Percentiles rank a stretch among this genome's conserved stretches.
Conservation (phyloP, 2,113 vertebrate species). For the Ranitomeya variabilis region DNA sequence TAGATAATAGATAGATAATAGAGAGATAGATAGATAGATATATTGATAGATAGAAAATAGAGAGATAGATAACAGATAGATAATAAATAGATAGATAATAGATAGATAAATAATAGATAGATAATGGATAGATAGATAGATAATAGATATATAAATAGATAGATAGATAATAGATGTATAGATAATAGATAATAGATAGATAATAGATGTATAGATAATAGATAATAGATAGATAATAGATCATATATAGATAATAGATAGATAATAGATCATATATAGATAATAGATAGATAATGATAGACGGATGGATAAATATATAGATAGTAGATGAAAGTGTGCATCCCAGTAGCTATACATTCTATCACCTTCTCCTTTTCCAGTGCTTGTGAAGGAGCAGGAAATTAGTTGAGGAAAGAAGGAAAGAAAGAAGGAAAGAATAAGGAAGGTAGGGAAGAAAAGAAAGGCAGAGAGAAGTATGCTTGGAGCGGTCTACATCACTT, state of each 20-base stretch:
- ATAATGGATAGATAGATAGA: not conserved
- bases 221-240: slow-evolving; percentile 12
- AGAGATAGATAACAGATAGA: slow-evolving; percentile 13
- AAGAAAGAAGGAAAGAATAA: no score
- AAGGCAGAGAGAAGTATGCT: no score
- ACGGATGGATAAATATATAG: not conserved
- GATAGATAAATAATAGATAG: not conserved
- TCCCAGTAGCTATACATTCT: no score
- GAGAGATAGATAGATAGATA: slow-evolving; percentile 4
- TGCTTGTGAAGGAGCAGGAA: no score
- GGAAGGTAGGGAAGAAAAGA: no score
- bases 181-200: not conserved
- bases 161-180: not conserved
- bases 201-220: not conserved
- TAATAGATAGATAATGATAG: not conserved
- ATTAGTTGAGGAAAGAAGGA: no score
- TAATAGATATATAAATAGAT: not conserved
- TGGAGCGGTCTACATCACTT: no score
- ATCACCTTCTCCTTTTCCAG: no score
- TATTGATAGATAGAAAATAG: not conserved
- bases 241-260: not conserved
- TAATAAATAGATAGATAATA: not conserved
- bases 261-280: not conserved
- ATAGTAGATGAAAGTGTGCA: not conserved
- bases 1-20: not conserved